These are phyloP conservation scores for Saccopteryx leptura DNA, from an alignment of 2,113 vertebrate genomes.

Conservation along the genomic window DNA sequence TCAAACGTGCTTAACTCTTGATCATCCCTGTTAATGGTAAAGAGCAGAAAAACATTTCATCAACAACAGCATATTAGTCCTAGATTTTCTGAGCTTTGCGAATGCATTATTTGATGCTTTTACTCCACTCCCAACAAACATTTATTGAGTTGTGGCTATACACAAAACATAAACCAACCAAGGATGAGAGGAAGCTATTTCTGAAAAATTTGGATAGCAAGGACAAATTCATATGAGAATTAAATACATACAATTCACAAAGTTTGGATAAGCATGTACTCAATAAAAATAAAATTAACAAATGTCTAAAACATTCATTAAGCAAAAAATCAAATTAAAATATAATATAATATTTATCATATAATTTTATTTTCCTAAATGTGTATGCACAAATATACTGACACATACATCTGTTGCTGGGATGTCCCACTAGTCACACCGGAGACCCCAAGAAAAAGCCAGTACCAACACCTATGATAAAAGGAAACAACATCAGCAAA, in stretches of 20 bases:
- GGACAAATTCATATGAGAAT: conserved; percentile 34
- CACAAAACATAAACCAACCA: conserved; percentile 15
- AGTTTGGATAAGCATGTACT: neutral
- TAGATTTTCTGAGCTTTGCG: neutral
- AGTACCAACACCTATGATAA: neutral
- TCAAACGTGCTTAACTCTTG: conserved; percentile 36
- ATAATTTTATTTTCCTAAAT: conserved; percentile 8
- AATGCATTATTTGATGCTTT: neutral
- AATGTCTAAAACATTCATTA: neutral
- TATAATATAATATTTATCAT: neutral
- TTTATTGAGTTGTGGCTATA: neutral
- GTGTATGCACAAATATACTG: too few relatives aligned
- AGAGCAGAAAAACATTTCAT: conserved; percentile 1
- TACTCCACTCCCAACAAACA: neutral
- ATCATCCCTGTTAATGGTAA: conserved; percentile 51
- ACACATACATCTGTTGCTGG: neutral
- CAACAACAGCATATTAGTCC: neutral
- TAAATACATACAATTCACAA: conserved; percentile 9
- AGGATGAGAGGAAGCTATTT: neutral
- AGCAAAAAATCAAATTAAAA: neutral
- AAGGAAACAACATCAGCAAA: neutral
- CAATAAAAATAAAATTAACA: conserved; percentile 26
- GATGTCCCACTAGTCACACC: neutral
- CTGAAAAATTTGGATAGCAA: neutral
- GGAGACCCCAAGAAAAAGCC: neutral